Percentiles rank a stretch among this genome's conserved stretches.
phyloP scores from a whole-genome alignment of 2,888 invertebrate species.

The Epinotia bilunana region DNA sequence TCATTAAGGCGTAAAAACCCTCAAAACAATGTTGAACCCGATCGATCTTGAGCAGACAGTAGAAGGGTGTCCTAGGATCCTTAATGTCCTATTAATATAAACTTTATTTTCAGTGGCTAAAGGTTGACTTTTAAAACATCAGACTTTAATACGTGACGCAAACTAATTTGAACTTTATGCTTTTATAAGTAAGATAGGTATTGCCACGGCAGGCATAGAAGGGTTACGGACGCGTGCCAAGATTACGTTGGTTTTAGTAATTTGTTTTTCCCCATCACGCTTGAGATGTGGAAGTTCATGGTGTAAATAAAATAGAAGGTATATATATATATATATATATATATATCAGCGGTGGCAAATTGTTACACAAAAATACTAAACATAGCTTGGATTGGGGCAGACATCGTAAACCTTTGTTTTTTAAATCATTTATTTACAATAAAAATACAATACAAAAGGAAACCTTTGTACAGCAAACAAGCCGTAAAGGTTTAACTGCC shows the following conservation, averaged over 20 bases:
- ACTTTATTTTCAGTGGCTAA: neutral
- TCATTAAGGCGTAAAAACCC: conserved; percentile 18
- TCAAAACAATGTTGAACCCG: conserved; percentile 20
- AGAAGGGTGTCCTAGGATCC: conserved; percentile 14
- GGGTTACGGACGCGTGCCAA: conserved; percentile 34
- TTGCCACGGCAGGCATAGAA: neutral
- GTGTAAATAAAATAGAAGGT: conserved; percentile 17
- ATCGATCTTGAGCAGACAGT: conserved; percentile 32
- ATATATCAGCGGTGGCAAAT: conserved; percentile 7
- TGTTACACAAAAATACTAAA: neutral
- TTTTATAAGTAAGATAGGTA: neutral
- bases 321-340: too few relatives aligned
- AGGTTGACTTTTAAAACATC: neutral
- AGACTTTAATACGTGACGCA: neutral
- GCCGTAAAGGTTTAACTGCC: too few relatives aligned
- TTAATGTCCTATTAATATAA: neutral
- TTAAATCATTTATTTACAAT: too few relatives aligned
- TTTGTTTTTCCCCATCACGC: conserved; percentile 31
- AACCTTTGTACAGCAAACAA: too few relatives aligned
- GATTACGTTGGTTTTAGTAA: conserved; percentile 26
- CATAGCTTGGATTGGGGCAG: neutral
- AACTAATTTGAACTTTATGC: conserved; percentile 2
- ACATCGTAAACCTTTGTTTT: neutral
- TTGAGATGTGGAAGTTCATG: conserved; percentile 33
- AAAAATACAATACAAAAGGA: too few relatives aligned